A percentile compares a stretch with the other conserved stretches of the same genome.
These are phyloP conservation scores for Bombus difficillimus DNA, from an alignment of 1,140 invertebrate species.

Conservation along the genomic window DNA sequence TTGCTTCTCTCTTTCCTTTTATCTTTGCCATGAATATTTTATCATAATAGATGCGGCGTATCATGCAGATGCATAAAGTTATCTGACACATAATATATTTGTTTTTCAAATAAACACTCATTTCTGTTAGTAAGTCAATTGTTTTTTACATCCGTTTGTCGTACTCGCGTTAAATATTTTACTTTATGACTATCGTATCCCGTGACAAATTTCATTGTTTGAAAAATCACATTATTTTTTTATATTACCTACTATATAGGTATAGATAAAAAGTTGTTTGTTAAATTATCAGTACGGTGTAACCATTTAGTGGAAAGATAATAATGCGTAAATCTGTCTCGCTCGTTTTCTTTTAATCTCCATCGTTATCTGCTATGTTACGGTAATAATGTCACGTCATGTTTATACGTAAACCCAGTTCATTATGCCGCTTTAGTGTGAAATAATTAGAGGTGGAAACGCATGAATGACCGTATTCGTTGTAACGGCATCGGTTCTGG, in stretches of 20 bases:
- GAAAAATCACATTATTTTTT: neutral
- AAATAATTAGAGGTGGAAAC: conserved; percentile 30
- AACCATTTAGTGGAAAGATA: neutral
- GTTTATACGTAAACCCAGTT: neutral
- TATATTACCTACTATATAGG: too few species aligned
- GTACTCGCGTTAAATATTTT: neutral
- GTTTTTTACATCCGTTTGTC: neutral
- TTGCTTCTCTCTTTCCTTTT: neutral
- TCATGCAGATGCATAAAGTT: neutral
- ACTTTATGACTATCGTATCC: too few species aligned
- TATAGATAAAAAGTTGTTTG: too few species aligned
- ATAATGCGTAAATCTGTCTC: neutral
- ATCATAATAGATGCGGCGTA: neutral
- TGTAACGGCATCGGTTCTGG: neutral
- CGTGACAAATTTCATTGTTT: neutral
- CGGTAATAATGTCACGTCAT: neutral
- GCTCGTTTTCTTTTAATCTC: neutral
- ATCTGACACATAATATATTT: neutral
- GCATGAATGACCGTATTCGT: neutral
- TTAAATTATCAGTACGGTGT: neutral
- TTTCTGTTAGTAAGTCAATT: too few species aligned
- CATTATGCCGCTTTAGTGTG: neutral
- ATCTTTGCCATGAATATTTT: neutral
- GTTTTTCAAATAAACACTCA: too few species aligned
- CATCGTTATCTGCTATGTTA: neutral